Conservation (phyloP, 2,113 vertebrate genomes). For the Marmota monax region DNA sequence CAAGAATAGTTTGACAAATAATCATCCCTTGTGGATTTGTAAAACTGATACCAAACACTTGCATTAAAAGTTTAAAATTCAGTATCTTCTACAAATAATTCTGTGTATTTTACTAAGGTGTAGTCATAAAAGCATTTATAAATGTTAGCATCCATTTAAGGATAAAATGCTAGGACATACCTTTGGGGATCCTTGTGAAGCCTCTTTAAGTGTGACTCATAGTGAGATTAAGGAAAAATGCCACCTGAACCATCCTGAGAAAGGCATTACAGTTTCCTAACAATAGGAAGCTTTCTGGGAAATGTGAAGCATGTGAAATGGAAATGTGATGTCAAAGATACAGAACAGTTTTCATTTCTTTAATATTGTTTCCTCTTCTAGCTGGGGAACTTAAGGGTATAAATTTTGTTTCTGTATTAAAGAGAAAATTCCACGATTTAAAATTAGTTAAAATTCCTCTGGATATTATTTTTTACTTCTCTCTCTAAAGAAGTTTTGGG, state of each 20-base stretch:
- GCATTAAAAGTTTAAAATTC: neutral
- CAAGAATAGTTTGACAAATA: neutral
- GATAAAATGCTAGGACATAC: neutral
- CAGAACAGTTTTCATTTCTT: neutral
- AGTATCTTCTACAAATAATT: neutral
- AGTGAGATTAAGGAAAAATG: neutral
- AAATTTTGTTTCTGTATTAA: conserved; percentile 19
- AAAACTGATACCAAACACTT: neutral
- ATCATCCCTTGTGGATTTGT: neutral
- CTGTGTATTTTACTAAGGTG: neutral
- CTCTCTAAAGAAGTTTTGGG: conserved; percentile 25
- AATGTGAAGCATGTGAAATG: neutral
- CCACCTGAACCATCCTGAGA: neutral
- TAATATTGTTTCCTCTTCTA: neutral
- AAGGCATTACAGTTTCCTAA: neutral
- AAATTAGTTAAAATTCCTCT: conserved; percentile 3
- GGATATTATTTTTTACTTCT: neutral
- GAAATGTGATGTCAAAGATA: neutral
- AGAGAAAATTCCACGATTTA: conserved; percentile 50
- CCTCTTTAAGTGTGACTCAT: neutral
- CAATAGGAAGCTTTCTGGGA: neutral
- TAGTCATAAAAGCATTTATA: neutral
- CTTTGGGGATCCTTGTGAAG: neutral
- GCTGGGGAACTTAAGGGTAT: neutral
- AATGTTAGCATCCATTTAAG: neutral